Evolutionary conservation across 2,888 invertebrate species (phyloP).

Genomic region (Drosophila basisetae): DNA sequence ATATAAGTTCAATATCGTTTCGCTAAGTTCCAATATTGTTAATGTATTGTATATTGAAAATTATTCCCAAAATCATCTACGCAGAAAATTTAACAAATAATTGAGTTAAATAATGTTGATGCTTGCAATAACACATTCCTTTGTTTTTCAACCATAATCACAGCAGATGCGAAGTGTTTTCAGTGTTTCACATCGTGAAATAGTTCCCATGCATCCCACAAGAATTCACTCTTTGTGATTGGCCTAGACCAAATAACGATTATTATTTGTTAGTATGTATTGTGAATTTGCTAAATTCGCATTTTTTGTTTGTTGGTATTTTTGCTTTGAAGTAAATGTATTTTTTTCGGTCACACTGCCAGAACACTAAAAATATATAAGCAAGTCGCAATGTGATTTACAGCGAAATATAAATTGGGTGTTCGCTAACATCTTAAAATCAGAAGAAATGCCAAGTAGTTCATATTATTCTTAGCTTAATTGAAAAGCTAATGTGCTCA

Average conservation of each 20-base stretch:
- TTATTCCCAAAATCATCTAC: neutral
- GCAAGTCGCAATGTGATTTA: neutral
- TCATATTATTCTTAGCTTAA: neutral
- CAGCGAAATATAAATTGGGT: neutral
- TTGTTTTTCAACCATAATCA: neutral
- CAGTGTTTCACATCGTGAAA: neutral
- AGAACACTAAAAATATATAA: slow-evolving; percentile 1
- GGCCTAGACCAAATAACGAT: neutral
- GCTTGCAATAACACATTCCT: neutral
- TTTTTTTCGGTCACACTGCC: slow-evolving; percentile 15
- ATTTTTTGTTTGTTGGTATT: neutral
- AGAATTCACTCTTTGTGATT: neutral
- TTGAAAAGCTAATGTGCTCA: neutral
- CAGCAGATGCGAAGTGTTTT: neutral
- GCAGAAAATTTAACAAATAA: neutral
- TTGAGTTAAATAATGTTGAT: neutral
- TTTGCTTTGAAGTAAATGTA: neutral
- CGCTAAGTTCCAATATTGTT: neutral
- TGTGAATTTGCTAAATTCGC: neutral
- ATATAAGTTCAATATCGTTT: neutral
- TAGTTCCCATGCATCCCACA: neutral
- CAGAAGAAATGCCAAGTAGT: neutral
- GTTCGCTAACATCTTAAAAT: neutral
- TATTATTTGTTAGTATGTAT: neutral
- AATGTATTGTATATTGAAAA: neutral